Percentiles rank a stretch among this genome's conserved stretches.
Evolutionary conservation across 2,797 vertebrate genomes (phyloP).

Genomic region (Phrynocephalus forsythii): DNA sequence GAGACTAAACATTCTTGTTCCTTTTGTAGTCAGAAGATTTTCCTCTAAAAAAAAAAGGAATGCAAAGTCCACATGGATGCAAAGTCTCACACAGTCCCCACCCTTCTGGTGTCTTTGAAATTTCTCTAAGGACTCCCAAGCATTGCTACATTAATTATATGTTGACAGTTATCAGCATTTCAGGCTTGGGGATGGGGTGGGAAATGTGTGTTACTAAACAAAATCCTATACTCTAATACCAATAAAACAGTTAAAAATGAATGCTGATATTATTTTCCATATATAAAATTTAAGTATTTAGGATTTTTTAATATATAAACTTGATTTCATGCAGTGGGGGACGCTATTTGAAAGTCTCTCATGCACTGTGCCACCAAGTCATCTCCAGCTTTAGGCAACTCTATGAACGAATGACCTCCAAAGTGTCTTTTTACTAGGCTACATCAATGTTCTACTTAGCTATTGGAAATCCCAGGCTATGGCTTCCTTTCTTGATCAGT

Average conservation of each 20-base stretch:
- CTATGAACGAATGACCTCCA: too few species aligned
- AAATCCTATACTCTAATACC: background rate
- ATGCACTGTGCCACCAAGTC: too few species aligned
- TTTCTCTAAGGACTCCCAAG: constrained; percentile 17
- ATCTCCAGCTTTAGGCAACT: too few species aligned
- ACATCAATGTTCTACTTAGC: too few species aligned
- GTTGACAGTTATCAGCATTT: constrained; percentile 1
- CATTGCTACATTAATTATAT: background rate
- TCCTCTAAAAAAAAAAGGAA: rapidly evolving
- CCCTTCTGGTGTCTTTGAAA: background rate
- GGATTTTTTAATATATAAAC: background rate
- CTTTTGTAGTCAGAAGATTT: background rate
- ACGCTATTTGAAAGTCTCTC: background rate
- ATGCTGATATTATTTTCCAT: background rate
- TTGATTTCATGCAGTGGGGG: background rate
- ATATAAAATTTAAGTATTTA: background rate
- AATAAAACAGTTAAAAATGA: constrained; percentile 11
- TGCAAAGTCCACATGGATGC: background rate
- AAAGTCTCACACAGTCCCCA: constrained; percentile 7
- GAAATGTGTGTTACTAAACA: background rate
- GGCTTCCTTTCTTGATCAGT: too few species aligned
- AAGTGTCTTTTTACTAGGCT: too few species aligned
- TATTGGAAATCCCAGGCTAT: too few species aligned
- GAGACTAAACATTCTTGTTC: constrained; percentile 31
- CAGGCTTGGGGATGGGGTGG: background rate